These are phyloP conservation scores for Sceloporus tristichus DNA, from an alignment of 2,113 vertebrate species.

Conservation along the genomic window DNA sequence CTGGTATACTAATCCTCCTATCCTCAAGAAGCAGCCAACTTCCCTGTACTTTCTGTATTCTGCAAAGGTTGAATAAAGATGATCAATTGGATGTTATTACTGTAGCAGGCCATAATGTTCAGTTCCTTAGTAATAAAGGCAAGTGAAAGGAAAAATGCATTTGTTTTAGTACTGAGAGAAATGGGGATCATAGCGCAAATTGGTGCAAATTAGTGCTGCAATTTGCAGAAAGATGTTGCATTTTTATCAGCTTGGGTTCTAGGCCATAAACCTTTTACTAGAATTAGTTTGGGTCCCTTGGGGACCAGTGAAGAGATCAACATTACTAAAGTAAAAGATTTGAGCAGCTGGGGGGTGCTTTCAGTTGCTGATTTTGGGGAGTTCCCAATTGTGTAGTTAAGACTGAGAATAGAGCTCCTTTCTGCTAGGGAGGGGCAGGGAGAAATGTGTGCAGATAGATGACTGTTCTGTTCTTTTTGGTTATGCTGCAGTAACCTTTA, in stretches of 20 bases:
- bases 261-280: not conserved
- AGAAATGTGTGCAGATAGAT: not conserved
- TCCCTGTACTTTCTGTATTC: not conserved
- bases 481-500: not conserved
- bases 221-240: not conserved
- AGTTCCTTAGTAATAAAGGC: not conserved
- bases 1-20: not conserved
- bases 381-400: rapidly evolving
- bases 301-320: not conserved
- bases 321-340: not conserved
- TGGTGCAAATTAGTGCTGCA: not conserved
- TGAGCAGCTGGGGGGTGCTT: rapidly evolving
- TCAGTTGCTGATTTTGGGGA: not conserved
- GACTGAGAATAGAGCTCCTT: not conserved
- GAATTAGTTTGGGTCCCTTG: slow-evolving; percentile 1
- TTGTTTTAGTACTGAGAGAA: not conserved
- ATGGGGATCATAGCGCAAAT: not conserved
- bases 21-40: not conserved
- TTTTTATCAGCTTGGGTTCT: not conserved
- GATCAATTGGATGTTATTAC: slow-evolving; percentile 14
- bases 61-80: not conserved
- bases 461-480: not conserved
- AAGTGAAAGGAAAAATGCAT: slow-evolving; percentile 14
- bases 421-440: not conserved
- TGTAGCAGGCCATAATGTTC: not conserved